These are phyloP conservation scores for Chloroceryle amazona DNA, from an alignment of 2,797 vertebrate genomes.

Conservation along the genomic window DNA sequence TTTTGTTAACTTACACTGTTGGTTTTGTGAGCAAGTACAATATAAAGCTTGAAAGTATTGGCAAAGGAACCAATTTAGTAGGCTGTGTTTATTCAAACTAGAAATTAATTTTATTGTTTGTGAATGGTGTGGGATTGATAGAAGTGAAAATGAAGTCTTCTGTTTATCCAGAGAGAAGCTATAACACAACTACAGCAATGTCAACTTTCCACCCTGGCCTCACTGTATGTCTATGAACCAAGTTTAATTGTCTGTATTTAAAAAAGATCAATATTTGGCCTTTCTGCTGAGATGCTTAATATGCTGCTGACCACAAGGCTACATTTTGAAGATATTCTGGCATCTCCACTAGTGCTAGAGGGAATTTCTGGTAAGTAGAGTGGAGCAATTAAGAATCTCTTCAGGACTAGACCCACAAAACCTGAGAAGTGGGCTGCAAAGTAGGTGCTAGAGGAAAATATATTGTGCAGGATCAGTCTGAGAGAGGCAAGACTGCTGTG, in stretches of 20 bases:
- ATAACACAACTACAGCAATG: constrained; percentile 27
- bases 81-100: constrained; percentile 52
- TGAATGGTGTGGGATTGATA: neutral
- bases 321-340: neutral
- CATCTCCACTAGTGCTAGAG: neutral
- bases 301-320: neutral
- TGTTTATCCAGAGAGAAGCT: constrained; percentile 44
- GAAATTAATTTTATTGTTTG: constrained; percentile 66
- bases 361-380: neutral
- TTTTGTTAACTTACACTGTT: constrained; percentile 23
- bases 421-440: neutral
- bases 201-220: constrained; percentile 1
- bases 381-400: neutral
- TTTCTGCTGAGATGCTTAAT: constrained; percentile 19
- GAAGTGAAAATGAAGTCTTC: constrained; percentile 36
- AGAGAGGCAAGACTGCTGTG: neutral
- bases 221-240: neutral
- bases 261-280: constrained; percentile 21
- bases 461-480: neutral
- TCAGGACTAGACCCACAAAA: neutral
- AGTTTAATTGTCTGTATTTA: constrained; percentile 5
- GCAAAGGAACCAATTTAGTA: constrained; percentile 24
- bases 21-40: neutral
- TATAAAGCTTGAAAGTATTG: neutral
- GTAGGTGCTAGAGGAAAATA: neutral